Conservation (phyloP, 2,113 vertebrate genomes). For the Epinephelus lanceolatus region DNA sequence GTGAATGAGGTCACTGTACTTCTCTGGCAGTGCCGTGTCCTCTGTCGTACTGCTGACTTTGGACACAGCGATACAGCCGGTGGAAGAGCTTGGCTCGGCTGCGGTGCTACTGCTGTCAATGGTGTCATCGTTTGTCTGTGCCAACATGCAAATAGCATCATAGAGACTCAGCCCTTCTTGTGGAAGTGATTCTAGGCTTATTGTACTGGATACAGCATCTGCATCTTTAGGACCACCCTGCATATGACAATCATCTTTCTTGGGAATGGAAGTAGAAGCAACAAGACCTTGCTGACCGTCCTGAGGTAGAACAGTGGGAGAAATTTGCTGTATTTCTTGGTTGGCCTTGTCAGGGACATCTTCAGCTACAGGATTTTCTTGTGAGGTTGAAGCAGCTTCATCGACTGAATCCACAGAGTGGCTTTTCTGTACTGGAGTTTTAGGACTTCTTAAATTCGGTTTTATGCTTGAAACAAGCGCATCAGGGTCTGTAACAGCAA, state of each 20-base stretch:
- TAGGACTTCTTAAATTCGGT: background rate
- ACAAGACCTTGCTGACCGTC: constrained; percentile 12
- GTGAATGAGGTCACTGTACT: background rate
- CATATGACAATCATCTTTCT: constrained; percentile 10
- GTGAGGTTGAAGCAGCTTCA: background rate
- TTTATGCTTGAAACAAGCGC: constrained; percentile 10
- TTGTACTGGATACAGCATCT: constrained; percentile 80
- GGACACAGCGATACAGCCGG: constrained; percentile 42
- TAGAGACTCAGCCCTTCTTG: constrained; percentile 68
- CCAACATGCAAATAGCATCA: constrained; percentile 64
- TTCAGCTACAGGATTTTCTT: background rate
- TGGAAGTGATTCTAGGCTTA: constrained; percentile 64
- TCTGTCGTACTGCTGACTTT: constrained; percentile 74
- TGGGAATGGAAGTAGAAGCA: background rate
- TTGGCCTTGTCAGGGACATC: background rate
- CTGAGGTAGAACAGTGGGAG: constrained; percentile 7
- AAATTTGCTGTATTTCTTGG: background rate
- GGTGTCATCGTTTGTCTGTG: constrained; percentile 23
- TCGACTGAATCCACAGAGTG: background rate
- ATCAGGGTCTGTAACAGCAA: background rate
- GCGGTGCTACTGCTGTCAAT: background rate
- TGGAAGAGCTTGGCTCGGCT: constrained; percentile 33
- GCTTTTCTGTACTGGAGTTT: background rate
- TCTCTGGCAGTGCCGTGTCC: constrained; percentile 20
- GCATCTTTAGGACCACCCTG: constrained; percentile 53